Evolutionary conservation across 2,797 vertebrate genomes (phyloP).

Genomic region (Macroramphosus scolopax): DNA sequence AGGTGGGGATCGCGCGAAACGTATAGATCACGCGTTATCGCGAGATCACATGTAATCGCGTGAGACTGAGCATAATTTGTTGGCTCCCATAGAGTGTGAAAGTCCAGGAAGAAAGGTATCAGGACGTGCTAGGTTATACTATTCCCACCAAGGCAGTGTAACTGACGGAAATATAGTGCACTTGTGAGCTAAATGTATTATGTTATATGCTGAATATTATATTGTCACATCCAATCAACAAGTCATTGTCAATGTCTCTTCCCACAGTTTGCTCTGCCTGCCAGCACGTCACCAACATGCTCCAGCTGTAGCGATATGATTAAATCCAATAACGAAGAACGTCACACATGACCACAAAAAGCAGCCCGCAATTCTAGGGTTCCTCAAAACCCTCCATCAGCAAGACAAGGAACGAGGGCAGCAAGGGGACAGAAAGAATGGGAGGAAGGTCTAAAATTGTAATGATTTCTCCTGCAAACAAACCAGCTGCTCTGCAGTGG

Average conservation of each 20-base stretch:
- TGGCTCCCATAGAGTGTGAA: no score
- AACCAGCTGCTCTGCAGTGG: constrained; percentile 65
- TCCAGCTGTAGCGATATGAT: constrained; percentile 50
- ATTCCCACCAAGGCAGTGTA: no score
- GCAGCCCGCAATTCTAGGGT: constrained; percentile 61
- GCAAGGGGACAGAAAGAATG: constrained; percentile 15
- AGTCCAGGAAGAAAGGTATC: no score
- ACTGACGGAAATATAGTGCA: no score
- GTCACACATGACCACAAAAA: constrained; percentile 72
- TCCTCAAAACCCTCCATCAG: constrained; percentile 65
- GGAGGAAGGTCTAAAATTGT: constrained; percentile 62
- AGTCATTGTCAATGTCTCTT: neutral
- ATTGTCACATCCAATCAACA: no score
- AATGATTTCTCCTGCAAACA: constrained; percentile 67
- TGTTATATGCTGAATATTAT: no score
- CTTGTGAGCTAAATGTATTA: no score
- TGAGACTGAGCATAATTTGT: no score
- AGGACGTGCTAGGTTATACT: no score
- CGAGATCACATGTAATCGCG: no score
- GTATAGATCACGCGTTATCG: no score
- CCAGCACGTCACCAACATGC: constrained; percentile 35
- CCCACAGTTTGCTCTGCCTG: constrained; percentile 20
- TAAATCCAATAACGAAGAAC: constrained; percentile 61
- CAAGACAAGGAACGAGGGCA: constrained; percentile 40
- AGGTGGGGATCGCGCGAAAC: no score